These are phyloP conservation scores for Harpegnathos saltator DNA, from an alignment of 1,140 invertebrate species.

Conservation along the genomic window DNA sequence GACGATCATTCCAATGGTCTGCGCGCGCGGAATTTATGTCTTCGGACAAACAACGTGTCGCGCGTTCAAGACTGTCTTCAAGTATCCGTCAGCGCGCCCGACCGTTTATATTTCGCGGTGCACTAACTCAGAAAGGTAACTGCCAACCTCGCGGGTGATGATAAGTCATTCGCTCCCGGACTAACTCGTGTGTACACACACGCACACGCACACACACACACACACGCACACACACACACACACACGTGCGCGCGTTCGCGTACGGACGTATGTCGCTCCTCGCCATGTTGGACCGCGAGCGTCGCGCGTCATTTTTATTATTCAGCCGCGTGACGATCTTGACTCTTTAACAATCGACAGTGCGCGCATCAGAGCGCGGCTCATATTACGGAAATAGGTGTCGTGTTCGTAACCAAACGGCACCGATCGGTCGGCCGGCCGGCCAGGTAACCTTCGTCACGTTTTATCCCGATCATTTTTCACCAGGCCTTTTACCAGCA, in stretches of 20 bases:
- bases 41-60: conserved; percentile 19
- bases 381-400: neutral
- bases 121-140: neutral
- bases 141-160: neutral
- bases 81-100: neutral
- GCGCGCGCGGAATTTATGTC: conserved; percentile 7
- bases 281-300: neutral
- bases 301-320: neutral
- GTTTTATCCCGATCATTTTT: conserved; percentile 4
- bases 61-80: neutral
- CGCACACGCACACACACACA: no score
- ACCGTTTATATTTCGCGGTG: neutral
- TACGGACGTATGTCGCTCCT: no score
- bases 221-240: neutral
- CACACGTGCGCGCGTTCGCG: neutral
- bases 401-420: neutral
- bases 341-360: neutral
- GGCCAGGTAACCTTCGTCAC: neutral
- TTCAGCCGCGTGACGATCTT: neutral
- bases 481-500: neutral
- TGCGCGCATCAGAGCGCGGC: neutral
- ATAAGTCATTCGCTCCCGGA: neutral
- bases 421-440: no score
- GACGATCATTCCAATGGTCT: conserved; percentile 28
- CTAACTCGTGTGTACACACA: no score